Percentiles rank a stretch among this genome's conserved stretches.
Conservation (phyloP, 92 coral and sea anemone species). For the Phenganax subtilis region DNA sequence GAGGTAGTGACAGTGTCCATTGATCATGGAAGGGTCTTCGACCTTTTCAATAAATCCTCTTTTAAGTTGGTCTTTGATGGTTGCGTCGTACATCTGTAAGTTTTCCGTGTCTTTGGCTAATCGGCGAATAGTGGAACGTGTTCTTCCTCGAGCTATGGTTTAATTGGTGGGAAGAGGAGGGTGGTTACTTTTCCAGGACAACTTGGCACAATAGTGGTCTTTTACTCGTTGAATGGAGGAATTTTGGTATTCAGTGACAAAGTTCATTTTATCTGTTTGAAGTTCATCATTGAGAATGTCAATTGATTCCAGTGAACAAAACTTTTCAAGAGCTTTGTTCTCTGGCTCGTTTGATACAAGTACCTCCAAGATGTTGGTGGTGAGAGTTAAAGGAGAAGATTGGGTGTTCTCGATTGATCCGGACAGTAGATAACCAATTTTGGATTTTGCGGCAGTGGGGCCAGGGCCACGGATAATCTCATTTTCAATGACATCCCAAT, state of each 20-base stretch:
- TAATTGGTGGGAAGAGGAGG: neutral
- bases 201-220: conserved; percentile 13
- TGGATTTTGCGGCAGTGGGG: conserved; percentile 54
- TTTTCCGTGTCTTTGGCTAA: conserved; percentile 29
- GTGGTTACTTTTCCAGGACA: neutral
- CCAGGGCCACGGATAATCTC: conserved; percentile 42
- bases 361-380: neutral
- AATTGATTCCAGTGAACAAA: conserved; percentile 40
- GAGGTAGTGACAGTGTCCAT: conserved; percentile 39
- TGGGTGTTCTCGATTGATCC: neutral
- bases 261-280: neutral
- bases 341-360: conserved; percentile 15
- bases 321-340: conserved; percentile 33
- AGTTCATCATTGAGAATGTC: conserved; percentile 2
- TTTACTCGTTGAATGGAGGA: conserved; percentile 26
- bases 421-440: conserved; percentile 18
- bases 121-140: conserved; percentile 34
- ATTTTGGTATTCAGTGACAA: conserved; percentile 5
- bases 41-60: conserved; percentile 54
- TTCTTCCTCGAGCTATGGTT: conserved; percentile 17
- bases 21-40: neutral
- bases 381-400: neutral
- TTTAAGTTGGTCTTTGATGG: conserved; percentile 24
- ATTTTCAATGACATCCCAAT: conserved; percentile 43
- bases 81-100: conserved; percentile 28